Percentiles rank a stretch among this genome's conserved stretches.
Conservation (phyloP, 2,888 invertebrate species). For the Pristionchus entomophagus region DNA sequence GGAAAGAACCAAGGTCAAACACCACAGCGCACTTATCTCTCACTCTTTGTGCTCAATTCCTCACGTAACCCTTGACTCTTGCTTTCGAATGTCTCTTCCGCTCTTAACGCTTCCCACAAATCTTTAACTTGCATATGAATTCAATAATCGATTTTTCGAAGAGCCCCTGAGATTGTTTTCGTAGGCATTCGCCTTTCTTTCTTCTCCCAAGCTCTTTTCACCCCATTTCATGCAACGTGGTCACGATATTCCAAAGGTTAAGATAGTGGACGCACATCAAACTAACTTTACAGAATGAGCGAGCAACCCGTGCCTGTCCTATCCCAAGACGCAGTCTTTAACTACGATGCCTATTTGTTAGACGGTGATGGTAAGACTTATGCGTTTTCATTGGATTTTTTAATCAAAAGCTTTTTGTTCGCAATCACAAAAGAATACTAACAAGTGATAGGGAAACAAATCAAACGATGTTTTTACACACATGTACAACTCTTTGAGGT, state of each 20-base stretch:
- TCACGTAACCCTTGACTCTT: neutral
- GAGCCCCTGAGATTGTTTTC: too few relatives aligned
- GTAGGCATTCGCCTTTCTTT: too few relatives aligned
- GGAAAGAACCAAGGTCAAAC: neutral
- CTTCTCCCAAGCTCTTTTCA: too few relatives aligned
- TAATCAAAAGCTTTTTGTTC: too few relatives aligned
- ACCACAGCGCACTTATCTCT: neutral
- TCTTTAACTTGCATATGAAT: too few relatives aligned
- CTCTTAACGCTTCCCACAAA: too few relatives aligned
- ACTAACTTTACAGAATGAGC: neutral
- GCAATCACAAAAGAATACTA: neutral
- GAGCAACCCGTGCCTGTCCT: slow-evolving; percentile 10
- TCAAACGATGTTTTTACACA: neutral
- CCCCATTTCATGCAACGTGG: too few relatives aligned
- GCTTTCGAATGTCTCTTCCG: neutral
- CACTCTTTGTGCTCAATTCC: neutral
- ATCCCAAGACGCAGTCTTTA: neutral
- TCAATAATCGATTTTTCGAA: too few relatives aligned
- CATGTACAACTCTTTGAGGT: slow-evolving; percentile 16
- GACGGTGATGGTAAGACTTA: slow-evolving; percentile 37
- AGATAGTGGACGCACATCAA: too few relatives aligned
- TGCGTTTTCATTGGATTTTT: neutral
- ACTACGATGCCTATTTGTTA: slow-evolving; percentile 15
- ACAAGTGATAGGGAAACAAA: neutral
- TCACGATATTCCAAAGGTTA: too few relatives aligned